Percentiles rank a stretch among this genome's conserved stretches.
Evolutionary conservation across 2,797 vertebrate species (phyloP).

Genomic region (Rhadinocentrus ornatus): DNA sequence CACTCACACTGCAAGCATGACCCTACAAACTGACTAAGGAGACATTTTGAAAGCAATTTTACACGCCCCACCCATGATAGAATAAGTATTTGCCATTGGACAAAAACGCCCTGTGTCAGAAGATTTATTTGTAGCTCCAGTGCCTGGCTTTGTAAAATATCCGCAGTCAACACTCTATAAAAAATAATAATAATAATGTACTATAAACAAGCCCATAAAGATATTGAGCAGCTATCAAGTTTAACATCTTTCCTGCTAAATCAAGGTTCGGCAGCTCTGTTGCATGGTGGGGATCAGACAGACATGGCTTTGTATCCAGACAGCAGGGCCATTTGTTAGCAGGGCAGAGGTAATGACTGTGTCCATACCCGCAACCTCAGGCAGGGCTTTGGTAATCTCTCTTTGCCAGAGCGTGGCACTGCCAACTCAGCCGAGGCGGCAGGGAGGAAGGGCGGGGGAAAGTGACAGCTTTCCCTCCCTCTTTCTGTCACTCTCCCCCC

Average conservation of each 20-base stretch:
- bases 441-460: slow-evolving; percentile 40
- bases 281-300: slow-evolving; percentile 26
- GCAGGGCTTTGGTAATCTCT: slow-evolving; percentile 79
- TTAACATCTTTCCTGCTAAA: slow-evolving; percentile 64
- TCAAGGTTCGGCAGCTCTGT: slow-evolving; percentile 42
- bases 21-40: slow-evolving; percentile 36
- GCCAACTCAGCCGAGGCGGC: slow-evolving; percentile 65
- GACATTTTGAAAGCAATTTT: slow-evolving; percentile 56
- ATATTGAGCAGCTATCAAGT: slow-evolving; percentile 60
- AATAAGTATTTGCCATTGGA: slow-evolving; percentile 55
- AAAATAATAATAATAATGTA: slow-evolving; percentile 60
- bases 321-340: slow-evolving; percentile 65
- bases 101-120: slow-evolving; percentile 18
- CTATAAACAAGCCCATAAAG: slow-evolving; percentile 64
- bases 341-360: slow-evolving; percentile 74
- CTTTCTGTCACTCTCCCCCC: slow-evolving; percentile 60
- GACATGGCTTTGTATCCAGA: slow-evolving; percentile 48
- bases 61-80: slow-evolving; percentile 28
- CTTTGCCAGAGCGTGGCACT: slow-evolving; percentile 70
- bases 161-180: slow-evolving; percentile 56
- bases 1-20: slow-evolving; percentile 35
- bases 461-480: slow-evolving; percentile 69
- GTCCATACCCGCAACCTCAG: slow-evolving; percentile 76
- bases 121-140: slow-evolving; percentile 58
- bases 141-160: slow-evolving; percentile 45